These are phyloP conservation scores for Sturnus vulgaris DNA, from an alignment of 2,113 vertebrate genomes.

Conservation along the genomic window DNA sequence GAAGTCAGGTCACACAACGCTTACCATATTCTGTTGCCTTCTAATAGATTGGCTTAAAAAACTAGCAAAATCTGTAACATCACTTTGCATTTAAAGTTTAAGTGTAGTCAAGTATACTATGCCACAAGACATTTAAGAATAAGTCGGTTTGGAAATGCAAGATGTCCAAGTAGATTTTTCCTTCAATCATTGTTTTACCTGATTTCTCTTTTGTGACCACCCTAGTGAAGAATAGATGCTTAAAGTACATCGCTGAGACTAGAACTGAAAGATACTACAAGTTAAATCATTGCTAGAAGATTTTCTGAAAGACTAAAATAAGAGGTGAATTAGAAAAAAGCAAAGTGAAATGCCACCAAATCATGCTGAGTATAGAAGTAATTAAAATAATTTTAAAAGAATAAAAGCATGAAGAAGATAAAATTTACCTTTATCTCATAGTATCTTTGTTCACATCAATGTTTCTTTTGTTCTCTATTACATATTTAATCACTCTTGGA, in stretches of 20 bases:
- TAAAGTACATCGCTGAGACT: conserved; percentile 39
- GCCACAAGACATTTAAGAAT: conserved; percentile 26
- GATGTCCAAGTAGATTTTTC: conserved; percentile 42
- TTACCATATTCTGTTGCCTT: neutral
- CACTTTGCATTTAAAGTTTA: conserved; percentile 29
- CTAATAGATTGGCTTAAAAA: neutral
- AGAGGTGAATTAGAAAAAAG: neutral
- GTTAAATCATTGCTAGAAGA: conserved; percentile 36
- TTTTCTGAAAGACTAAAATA: conserved; percentile 52
- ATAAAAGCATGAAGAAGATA: conserved; percentile 40
- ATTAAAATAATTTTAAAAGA: conserved; percentile 57
- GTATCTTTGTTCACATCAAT: conserved; percentile 60
- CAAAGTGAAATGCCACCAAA: conserved; percentile 3
- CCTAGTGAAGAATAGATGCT: conserved; percentile 31
- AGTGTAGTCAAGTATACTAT: neutral
- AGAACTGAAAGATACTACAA: conserved; percentile 43
- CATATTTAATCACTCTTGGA: conserved; percentile 61
- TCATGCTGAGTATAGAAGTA: conserved; percentile 49
- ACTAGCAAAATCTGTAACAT: neutral
- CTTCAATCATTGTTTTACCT: conserved; percentile 45
- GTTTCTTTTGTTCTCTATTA: conserved; percentile 65
- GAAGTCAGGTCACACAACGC: neutral
- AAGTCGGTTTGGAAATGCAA: conserved; percentile 53
- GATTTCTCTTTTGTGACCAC: conserved; percentile 48
- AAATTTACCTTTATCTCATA: conserved; percentile 57